Conservation (phyloP, 2,888 invertebrate genomes). For the Alloscopus bannaensis region DNA sequence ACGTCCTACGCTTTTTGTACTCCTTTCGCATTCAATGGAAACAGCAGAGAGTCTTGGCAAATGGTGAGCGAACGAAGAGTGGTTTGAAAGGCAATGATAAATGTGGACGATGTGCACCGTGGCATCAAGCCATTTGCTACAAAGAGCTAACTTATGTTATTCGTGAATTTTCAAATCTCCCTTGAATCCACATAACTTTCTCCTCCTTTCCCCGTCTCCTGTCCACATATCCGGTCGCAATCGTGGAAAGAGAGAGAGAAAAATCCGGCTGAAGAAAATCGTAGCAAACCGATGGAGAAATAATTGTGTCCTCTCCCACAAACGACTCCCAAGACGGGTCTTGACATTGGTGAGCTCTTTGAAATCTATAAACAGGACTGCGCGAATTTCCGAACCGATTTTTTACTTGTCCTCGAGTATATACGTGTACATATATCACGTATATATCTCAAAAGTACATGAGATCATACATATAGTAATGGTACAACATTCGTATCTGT, state of each 20-base stretch:
- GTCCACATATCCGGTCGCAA: not conserved
- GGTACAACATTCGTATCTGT: no score
- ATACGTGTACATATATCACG: no score
- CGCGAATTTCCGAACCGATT: slow-evolving; percentile 30
- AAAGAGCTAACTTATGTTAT: slow-evolving; percentile 59
- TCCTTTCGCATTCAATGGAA: no score
- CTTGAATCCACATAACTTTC: slow-evolving; percentile 42
- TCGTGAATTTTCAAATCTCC: slow-evolving; percentile 54
- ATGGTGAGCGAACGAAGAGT: not conserved
- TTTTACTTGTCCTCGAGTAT: slow-evolving; percentile 1
- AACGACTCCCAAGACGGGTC: slow-evolving; percentile 45
- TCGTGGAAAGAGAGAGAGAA: not conserved
- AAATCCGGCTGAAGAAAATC: not conserved
- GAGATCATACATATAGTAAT: no score
- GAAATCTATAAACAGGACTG: slow-evolving; percentile 48
- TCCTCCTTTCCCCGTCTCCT: not conserved
- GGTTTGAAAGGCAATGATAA: slow-evolving; percentile 48
- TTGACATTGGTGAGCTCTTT: slow-evolving; percentile 47
- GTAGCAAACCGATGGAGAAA: slow-evolving; percentile 49
- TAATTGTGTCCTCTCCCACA: slow-evolving; percentile 35
- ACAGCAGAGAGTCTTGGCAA: no score
- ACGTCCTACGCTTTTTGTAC: no score
- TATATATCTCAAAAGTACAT: no score
- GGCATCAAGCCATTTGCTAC: slow-evolving; percentile 49
- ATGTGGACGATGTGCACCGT: slow-evolving; percentile 45